phyloP scores from a whole-genome alignment of 2,888 invertebrate genomes.

The Sarcophaga subvicina region DNA sequence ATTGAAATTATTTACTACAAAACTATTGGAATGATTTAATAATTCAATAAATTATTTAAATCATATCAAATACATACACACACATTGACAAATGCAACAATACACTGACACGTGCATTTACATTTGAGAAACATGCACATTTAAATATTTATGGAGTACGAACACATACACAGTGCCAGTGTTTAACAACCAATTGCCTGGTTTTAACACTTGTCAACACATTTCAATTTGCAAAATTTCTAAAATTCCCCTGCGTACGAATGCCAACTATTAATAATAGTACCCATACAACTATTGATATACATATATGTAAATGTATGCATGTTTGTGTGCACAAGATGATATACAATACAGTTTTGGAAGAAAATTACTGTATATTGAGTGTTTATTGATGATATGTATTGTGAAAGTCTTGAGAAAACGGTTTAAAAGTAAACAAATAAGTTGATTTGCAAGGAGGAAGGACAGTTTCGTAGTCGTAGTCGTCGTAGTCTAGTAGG shows the following conservation, averaged over 20 bases:
- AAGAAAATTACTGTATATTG: no score
- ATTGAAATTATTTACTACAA: constrained; percentile 25
- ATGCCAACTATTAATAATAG: background rate
- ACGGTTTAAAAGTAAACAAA: no score
- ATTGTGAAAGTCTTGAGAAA: no score
- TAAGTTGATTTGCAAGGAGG: no score
- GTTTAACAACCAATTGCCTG: constrained; percentile 44
- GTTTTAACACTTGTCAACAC: constrained; percentile 62
- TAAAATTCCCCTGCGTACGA: constrained; percentile 47
- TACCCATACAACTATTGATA: background rate
- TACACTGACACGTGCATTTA: background rate
- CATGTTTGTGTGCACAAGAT: background rate
- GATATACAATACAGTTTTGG: no score
- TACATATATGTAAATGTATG: background rate
- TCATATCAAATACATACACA: constrained; percentile 23
- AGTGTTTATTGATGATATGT: no score
- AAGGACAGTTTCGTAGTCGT: no score
- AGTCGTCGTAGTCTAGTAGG: no score
- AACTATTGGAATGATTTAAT: constrained; percentile 51
- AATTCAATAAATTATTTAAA: constrained; percentile 63
- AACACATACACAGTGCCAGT: constrained; percentile 10
- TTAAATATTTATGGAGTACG: constrained; percentile 33
- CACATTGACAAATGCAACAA: background rate
- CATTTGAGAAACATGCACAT: constrained; percentile 27
- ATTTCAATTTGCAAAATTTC: constrained; percentile 56